Base-by-base conservation (phyloP, 1,140 invertebrate genomes). In the Battus philenor region DNA sequence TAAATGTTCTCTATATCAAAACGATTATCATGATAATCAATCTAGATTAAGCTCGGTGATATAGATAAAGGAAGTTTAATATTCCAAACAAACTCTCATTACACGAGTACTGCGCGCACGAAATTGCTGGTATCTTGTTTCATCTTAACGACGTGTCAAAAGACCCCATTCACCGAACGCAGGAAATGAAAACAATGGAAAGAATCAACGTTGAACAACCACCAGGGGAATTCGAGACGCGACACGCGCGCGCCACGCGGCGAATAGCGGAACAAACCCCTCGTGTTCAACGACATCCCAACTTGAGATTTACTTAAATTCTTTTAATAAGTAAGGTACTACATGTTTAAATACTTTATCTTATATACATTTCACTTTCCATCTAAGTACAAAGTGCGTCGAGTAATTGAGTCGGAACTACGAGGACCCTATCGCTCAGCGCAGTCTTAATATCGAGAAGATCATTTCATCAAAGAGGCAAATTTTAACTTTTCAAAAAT, bases 181-280 rank as follows among this genome's bases (percentile, higher is more conserved):
- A 59, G 54, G 58, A 57, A 50, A 47, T 43, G 11, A 17, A 36
- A 60, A 60, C 58, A 60, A 60, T 53, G 17, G 49, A 32, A n/a
- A 44, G 15, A 20, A 15, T 27, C 15, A 27, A 44, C 17, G 38
- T 17, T 41, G 31, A n/a, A 33, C 26, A 39, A 44, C 39, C 46
- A 31, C 29, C 24, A 27, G 43, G 33, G 47, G 26, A 47, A 56
- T 36, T 46, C 44, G 50, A 51, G 50, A 61, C 43, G 49, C 36
- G 60, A 62, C 70, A 73, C 69, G 69, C 69, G 69, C 64, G 65
- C 64, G 69, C 61, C 69, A 70, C 69, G 69, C 61, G 69, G 54
- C 69, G 45, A 44, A 22, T 56, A 50, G 59, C 66, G 69, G 68
- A 68, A 68, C 66, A 65, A 61, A 44, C 32, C 54, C 22, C 68